Evolutionary conservation across 2,888 invertebrate species (phyloP).

Genomic region (Leucozona laternaria): DNA sequence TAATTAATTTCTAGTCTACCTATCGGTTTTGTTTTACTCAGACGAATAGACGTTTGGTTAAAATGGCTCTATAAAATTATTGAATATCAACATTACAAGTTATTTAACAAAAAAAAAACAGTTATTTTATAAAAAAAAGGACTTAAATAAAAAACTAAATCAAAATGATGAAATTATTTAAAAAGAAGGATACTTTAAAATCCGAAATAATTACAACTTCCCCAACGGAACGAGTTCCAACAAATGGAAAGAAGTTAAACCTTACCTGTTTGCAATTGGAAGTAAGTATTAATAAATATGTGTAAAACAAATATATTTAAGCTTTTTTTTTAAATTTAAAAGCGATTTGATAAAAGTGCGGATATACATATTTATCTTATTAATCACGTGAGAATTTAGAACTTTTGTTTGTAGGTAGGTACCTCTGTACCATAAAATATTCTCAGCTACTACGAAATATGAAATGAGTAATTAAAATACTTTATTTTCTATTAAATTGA

Average conservation of each 20-base stretch:
- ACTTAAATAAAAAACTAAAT: not conserved
- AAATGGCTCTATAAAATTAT: conserved; percentile 55
- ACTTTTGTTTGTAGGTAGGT: not conserved
- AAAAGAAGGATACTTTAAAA: conserved; percentile 78
- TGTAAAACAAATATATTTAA: too few species aligned
- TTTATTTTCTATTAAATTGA: not conserved
- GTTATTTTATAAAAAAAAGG: not conserved
- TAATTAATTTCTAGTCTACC: conserved; percentile 45
- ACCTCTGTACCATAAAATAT: not conserved
- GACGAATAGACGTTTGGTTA: conserved; percentile 25
- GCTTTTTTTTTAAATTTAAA: too few species aligned
- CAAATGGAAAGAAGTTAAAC: conserved; percentile 81
- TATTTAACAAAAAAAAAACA: not conserved
- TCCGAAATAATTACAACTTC: conserved; percentile 82
- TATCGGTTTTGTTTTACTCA: conserved; percentile 46
- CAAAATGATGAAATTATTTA: conserved; percentile 66
- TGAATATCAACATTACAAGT: conserved; percentile 5
- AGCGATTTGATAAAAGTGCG: too few species aligned
- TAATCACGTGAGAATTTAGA: not conserved
- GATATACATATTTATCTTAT: not conserved
- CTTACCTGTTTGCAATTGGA: conserved; percentile 82
- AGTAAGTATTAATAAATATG: conserved; percentile 83
- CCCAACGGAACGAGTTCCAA: conserved; percentile 79
- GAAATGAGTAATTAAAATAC: not conserved
- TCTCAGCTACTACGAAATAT: not conserved